Base-by-base conservation (phyloP, 2,113 vertebrate species). In the Protomyctophum bolini region DNA sequence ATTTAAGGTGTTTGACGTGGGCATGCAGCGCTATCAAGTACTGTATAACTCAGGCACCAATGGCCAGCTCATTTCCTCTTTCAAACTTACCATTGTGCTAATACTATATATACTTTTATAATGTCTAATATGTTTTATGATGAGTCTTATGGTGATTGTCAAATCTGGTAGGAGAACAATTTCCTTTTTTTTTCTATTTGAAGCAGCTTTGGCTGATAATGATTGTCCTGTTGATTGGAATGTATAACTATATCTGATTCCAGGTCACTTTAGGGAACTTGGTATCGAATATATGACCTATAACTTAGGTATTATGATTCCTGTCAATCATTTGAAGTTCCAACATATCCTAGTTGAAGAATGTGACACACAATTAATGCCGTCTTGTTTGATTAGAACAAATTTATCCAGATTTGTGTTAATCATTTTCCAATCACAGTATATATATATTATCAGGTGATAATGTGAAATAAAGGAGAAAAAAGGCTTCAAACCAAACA, bases 391-490 rank as follows among this genome's bases (percentile, higher is more conserved):
- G 55, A 59, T 66, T 15, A 50, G 10, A 46, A n/a, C 15, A 47
- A 66, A 66, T 63, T 55, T 51, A 29, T 41, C 33, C 33, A 41
- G 33, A 41, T 41, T 41, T 41, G 33, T 41, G 75, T 60, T 15
- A 52, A 63, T 11, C 48, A 21, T 33, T 75, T 62, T 7, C 51
- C 46, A 60, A 15, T 73, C 12, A 0, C 59, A 45, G 33, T 46
- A 58, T 62, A n/a, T 4, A 12, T 48, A 46, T 41, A 14, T 45
- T 21, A 21, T 21, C 21, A 21, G 28, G 15, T 78, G 4, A 9
- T 66, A 58, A 70, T 76, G 75, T 76, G 66, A 83, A 68, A 58
- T 59, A 58, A 69, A 29, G 71, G 72, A 72, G 21, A 41, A 41
- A 6, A 41, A 50, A 49, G 41, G 7, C 52, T 73, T 28, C 58